Evolutionary conservation across 2,797 vertebrate species (phyloP).

Genomic region (Borostomias antarcticus): DNA sequence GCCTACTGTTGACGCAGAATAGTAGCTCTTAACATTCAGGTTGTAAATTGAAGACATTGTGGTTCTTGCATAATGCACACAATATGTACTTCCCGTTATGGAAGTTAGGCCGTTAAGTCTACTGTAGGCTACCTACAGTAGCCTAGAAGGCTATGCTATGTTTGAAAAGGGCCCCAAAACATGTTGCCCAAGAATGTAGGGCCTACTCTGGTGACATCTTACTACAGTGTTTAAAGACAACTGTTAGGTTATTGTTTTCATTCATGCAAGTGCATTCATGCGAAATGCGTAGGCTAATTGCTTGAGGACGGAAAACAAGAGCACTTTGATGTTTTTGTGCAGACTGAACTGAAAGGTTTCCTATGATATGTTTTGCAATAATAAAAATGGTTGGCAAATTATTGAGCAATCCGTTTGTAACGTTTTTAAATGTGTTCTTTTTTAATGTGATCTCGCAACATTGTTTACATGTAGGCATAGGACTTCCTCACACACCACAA

Average conservation of each 20-base stretch:
- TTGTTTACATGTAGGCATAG: too few relatives aligned
- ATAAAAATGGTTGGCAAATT: constrained; percentile 66
- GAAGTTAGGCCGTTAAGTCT: not conserved
- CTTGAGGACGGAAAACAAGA: constrained; percentile 36
- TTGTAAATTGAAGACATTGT: not conserved
- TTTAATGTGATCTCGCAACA: not conserved
- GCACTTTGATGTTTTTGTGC: constrained; percentile 56
- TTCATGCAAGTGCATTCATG: constrained; percentile 33
- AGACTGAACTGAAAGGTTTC: constrained; percentile 47
- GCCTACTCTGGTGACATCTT: constrained; percentile 15
- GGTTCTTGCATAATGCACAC: not conserved
- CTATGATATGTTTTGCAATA: constrained; percentile 67
- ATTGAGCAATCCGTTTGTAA: constrained; percentile 8
- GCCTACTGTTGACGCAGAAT: not conserved
- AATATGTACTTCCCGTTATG: not conserved
- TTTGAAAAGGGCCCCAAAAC: not conserved
- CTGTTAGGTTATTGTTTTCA: constrained; percentile 7
- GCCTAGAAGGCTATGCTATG: not conserved
- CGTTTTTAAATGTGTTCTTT: constrained; percentile 24
- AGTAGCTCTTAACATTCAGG: constrained; percentile 1
- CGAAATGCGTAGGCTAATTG: constrained; percentile 39
- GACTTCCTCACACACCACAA: too few relatives aligned
- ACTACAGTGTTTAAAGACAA: constrained; percentile 10
- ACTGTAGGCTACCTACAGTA: too few relatives aligned
- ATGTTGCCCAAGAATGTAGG: too few relatives aligned